phyloP scores from a whole-genome alignment of 2,113 vertebrate genomes.

The Ceyx margarethae region DNA sequence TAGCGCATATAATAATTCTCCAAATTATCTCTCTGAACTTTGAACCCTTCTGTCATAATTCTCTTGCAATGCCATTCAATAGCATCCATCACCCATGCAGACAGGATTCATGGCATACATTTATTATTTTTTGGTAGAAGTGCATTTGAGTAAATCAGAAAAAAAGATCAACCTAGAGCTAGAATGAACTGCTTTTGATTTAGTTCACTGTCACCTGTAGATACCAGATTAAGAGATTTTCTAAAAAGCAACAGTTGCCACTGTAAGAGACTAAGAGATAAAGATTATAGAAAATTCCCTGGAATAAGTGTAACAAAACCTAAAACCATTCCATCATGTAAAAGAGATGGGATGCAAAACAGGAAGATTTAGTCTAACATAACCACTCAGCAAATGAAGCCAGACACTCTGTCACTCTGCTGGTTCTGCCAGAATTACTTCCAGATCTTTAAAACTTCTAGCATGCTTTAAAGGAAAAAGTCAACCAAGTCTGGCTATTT shows the following conservation, averaged over 20 bases:
- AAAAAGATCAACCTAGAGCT: not conserved
- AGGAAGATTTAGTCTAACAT: not conserved
- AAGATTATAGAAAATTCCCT: not conserved
- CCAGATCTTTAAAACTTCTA: not conserved
- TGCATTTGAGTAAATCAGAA: not conserved
- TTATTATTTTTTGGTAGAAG: not conserved
- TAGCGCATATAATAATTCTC: not conserved
- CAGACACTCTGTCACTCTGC: not conserved
- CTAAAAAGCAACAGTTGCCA: not conserved
- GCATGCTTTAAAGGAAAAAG: not conserved
- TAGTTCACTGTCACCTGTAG: not conserved
- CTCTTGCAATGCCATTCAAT: not conserved
- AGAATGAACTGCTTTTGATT: not conserved
- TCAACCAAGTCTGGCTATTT: not conserved
- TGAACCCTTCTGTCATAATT: not conserved
- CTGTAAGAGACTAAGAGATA: not conserved
- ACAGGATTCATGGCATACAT: not conserved
- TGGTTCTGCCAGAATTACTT: not conserved
- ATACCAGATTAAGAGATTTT: not conserved
- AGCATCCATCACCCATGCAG: accelerated
- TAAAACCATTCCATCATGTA: not conserved
- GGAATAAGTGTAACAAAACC: not conserved
- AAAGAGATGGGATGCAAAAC: not conserved
- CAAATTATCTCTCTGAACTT: not conserved
- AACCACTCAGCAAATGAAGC: not conserved